phyloP scores from a whole-genome alignment of 2,888 invertebrate species.

The Pseudeuparius sepicola region DNA sequence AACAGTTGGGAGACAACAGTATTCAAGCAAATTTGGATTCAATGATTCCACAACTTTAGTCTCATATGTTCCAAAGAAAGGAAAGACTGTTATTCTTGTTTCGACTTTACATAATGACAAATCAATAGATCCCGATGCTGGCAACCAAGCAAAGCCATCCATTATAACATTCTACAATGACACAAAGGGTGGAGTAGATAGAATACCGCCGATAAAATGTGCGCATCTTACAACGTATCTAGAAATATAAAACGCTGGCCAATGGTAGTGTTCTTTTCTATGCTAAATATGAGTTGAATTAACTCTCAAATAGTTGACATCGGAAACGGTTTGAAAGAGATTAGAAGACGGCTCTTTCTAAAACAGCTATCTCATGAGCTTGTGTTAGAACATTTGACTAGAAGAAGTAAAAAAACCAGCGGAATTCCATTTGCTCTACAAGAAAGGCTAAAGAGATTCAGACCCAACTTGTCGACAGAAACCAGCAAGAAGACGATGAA shows the following conservation, averaged over 20 bases:
- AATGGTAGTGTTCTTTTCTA: constrained; percentile 4
- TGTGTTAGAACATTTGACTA: constrained; percentile 1
- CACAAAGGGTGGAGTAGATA: constrained; percentile 11
- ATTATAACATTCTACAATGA: constrained; percentile 10
- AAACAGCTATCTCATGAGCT: constrained; percentile 1
- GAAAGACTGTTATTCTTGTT: constrained; percentile 3
- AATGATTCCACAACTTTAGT: background rate
- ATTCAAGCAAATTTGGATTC: background rate
- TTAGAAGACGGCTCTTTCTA: constrained; percentile 3
- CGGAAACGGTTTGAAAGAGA: background rate
- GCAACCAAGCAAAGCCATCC: constrained; percentile 1
- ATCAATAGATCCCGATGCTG: constrained; percentile 5
- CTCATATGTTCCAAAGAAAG: constrained; percentile 4
- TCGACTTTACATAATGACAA: constrained; percentile 3
- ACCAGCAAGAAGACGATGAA: constrained; percentile 1
- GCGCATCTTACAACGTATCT: constrained; percentile 4
- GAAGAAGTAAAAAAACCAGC: constrained; percentile 1
- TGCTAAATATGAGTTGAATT: constrained; percentile 5
- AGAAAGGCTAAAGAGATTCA: constrained; percentile 2
- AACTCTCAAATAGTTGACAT: constrained; percentile 2
- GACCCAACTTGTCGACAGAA: constrained; percentile 1
- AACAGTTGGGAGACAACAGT: background rate
- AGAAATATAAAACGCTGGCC: constrained; percentile 4
- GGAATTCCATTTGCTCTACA: constrained; percentile 2
- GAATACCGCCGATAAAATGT: constrained; percentile 2